Conservation (phyloP, 2,888 invertebrate genomes). For the Lithosia quadra region DNA sequence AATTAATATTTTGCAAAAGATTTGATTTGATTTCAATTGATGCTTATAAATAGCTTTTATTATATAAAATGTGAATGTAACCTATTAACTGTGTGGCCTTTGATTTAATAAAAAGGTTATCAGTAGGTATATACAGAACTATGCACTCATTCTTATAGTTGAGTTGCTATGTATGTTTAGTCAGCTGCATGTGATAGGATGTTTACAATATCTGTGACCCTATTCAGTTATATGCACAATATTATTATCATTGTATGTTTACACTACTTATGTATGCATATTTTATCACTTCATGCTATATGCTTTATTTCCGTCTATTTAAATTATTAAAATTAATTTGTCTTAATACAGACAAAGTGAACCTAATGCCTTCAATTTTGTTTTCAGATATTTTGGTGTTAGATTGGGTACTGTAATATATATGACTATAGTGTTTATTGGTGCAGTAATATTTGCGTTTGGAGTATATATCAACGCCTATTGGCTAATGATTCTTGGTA, state of each 20-base stretch:
- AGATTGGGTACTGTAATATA: conserved; percentile 97
- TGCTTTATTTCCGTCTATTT: neutral
- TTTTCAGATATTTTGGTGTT: conserved; percentile 95
- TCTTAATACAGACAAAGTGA: neutral
- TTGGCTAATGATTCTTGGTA: conserved; percentile 96
- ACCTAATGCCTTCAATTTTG: neutral
- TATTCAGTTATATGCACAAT: conserved; percentile 26
- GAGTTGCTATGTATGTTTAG: conserved; percentile 27
- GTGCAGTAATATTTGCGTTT: conserved; percentile 95
- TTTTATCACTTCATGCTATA: neutral
- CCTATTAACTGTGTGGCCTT: neutral
- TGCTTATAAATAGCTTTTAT: too few species aligned
- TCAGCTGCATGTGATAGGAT: conserved; percentile 40
- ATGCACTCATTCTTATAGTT: conserved; percentile 21
- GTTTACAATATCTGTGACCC: conserved; percentile 52
- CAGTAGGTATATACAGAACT: conserved; percentile 28
- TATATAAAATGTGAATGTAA: neutral
- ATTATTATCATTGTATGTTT: neutral
- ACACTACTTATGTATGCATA: neutral
- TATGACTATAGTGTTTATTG: conserved; percentile 94
- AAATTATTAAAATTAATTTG: neutral
- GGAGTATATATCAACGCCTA: conserved; percentile 93
- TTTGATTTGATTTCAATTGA: too few species aligned
- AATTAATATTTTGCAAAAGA: too few species aligned
- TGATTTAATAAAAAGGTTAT: conserved; percentile 24